These are phyloP conservation scores for Heliangelus exortis DNA, from an alignment of 2,797 vertebrate genomes.

Conservation along the genomic window DNA sequence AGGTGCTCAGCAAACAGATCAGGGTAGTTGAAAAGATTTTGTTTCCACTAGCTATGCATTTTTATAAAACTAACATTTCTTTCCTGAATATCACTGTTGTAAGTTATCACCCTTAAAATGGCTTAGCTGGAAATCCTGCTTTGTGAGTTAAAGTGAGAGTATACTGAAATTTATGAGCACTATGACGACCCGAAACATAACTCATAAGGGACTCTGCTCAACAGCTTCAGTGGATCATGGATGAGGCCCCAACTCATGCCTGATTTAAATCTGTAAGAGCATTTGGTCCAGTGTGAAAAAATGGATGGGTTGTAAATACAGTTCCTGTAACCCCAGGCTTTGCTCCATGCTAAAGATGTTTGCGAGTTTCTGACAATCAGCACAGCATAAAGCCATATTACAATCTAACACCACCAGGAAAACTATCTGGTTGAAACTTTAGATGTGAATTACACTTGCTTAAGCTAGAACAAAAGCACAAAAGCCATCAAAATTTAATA, in stretches of 20 bases:
- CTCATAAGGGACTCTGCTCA: neutral
- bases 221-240: neutral
- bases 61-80: neutral
- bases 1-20: neutral
- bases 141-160: neutral
- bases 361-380: slow-evolving; percentile 5
- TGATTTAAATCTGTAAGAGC: neutral
- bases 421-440: slow-evolving; percentile 49
- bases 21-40: neutral
- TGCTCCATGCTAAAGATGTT: slow-evolving; percentile 20
- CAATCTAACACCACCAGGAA: neutral
- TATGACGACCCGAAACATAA: neutral
- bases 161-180: neutral
- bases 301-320: slow-evolving; percentile 18
- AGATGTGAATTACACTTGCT: slow-evolving; percentile 32
- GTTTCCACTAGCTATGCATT: neutral
- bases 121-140: neutral
- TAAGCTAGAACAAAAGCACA: slow-evolving; percentile 54
- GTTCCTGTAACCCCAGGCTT: neutral
- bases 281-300: slow-evolving; percentile 63
- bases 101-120: neutral
- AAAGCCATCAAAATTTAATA: slow-evolving; percentile 60
- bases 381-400: slow-evolving; percentile 30
- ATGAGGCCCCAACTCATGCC: neutral
- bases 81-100: neutral